A percentile compares a stretch with the other conserved stretches of the same genome.
These are phyloP conservation scores for Musca vetustissima DNA, from an alignment of 1,140 invertebrate species.

Conservation along the genomic window DNA sequence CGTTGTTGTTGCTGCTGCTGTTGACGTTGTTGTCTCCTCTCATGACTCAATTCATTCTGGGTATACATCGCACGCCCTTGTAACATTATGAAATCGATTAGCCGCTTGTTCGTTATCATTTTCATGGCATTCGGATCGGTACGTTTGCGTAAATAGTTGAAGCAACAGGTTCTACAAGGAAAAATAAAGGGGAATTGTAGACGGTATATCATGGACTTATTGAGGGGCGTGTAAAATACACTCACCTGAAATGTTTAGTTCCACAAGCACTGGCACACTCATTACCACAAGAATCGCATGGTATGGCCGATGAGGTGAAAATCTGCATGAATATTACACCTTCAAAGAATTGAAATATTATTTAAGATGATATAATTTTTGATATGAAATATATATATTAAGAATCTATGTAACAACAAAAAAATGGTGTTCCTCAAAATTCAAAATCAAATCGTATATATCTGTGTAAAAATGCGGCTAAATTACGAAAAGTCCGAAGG, in stretches of 20 bases:
- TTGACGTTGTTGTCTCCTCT: conserved; percentile 10
- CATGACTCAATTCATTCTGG: conserved; percentile 31
- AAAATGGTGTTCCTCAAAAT: too few species aligned
- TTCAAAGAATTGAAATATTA: too few species aligned
- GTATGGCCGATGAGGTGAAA: conserved; percentile 43
- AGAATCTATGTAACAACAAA: too few species aligned
- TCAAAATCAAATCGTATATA: too few species aligned
- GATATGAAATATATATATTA: too few species aligned
- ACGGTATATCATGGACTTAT: neutral
- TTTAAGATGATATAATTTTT: too few species aligned
- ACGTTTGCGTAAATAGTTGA: conserved; percentile 52
- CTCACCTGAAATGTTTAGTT: conserved; percentile 59
- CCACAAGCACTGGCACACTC: conserved; percentile 60
- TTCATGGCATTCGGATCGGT: conserved; percentile 43
- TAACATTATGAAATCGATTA: conserved; percentile 50
- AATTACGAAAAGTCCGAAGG: too few species aligned
- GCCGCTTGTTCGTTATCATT: conserved; percentile 42
- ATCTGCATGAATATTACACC: conserved; percentile 17
- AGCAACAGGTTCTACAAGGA: conserved; percentile 48
- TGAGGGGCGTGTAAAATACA: neutral
- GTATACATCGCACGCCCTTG: conserved; percentile 47
- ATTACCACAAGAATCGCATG: conserved; percentile 61
- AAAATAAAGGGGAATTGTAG: too few species aligned
- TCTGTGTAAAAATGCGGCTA: too few species aligned
- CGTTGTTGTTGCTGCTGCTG: conserved; percentile 7